Base-by-base conservation (phyloP, 2,888 invertebrate genomes). In the Platypus cylindrus region DNA sequence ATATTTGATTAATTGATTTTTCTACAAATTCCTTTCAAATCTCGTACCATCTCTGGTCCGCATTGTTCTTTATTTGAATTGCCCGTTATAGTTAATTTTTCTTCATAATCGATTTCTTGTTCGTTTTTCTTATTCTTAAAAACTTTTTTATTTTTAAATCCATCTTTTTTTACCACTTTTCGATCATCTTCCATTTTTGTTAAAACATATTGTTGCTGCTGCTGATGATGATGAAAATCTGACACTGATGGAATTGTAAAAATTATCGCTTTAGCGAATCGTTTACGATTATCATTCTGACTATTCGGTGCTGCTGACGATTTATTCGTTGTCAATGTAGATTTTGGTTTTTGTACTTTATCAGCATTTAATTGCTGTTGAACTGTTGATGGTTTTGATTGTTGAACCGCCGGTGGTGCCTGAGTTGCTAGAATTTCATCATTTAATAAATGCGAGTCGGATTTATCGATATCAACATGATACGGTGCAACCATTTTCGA, bases 61-160 rank as follows among this genome's bases (percentile, higher is more conserved):
- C 83, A 83, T 52, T 81, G 77, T 51, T 81, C 81, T 32, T 67
- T 66, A 13, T 74, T 77, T 1, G 80, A 78, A 13, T 81, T 49
- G 27, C 80, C 62, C 49, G 67, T 71, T 51, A 67, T 59, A n/a
- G n/a, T n/a, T n/a, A n/a, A n/a, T n/a, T n/a, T n/a, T n/a, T n/a
- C n/a, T n/a, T n/a, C n/a, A n/a, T n/a, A n/a, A n/a, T n/a, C n/a
- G n/a, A n/a, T n/a, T n/a, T n/a, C n/a, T n/a, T n/a, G n/a, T 45
- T 63, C 48, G 26, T 47, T 44, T 3, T 36, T 22, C 12, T 22
- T 32, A 18, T 45, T 48, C 20, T 45, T 49, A 5, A 36, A 39
- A 1, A 37, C 40, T 28, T 43, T 45, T 34, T 50, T 47, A 33
- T 43, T 47, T 30, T 52, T 52, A 23, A 37, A 40, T 9, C 30